A percentile compares a stretch with the other conserved stretches of the same genome.
phyloP scores from a whole-genome alignment of 2,113 vertebrate genomes.

The Muscicapa adusta region DNA sequence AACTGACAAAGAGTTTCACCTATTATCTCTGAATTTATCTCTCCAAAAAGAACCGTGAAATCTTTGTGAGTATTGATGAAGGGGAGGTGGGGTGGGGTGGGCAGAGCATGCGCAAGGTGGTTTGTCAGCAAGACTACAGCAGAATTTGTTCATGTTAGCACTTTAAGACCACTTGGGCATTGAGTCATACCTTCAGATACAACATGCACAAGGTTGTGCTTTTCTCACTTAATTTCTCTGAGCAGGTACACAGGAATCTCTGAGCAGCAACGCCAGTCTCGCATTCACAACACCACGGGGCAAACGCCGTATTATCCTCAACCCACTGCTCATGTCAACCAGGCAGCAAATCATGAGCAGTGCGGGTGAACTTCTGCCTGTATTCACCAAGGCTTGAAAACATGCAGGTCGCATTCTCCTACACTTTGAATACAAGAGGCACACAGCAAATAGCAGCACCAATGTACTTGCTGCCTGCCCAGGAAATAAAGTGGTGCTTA shows the following conservation, averaged over 20 bases:
- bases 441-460: background rate
- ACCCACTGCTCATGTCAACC: background rate
- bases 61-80: background rate
- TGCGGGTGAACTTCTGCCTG: background rate
- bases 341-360: background rate
- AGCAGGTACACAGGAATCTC: background rate
- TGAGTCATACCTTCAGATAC: background rate
- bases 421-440: background rate
- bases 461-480: fast-evolving
- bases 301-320: background rate
- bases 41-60: background rate
- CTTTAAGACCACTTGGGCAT: background rate
- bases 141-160: background rate
- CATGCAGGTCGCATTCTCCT: background rate
- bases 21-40: background rate
- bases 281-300: fast-evolving
- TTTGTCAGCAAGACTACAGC: background rate
- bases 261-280: background rate
- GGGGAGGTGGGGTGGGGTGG: background rate
- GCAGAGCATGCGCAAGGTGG: background rate
- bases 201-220: fast-evolving
- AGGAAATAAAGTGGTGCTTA: background rate
- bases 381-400: background rate
- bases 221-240: background rate
- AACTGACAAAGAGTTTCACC: background rate